These are phyloP conservation scores for Morpho achilles DNA, from an alignment of 2,888 invertebrate genomes.

Conservation along the genomic window DNA sequence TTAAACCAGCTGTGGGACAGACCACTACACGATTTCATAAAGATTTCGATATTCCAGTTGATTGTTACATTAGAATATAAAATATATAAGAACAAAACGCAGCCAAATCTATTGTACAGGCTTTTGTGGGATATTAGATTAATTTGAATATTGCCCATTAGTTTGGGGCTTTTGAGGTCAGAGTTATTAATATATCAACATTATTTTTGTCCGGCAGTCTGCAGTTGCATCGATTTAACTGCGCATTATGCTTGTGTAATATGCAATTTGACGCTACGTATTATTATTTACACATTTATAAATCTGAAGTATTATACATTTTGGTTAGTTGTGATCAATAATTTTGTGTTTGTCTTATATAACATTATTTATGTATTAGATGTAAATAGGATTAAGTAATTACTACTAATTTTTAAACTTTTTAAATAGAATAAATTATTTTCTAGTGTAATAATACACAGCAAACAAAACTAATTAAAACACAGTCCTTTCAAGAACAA, in stretches of 20 bases:
- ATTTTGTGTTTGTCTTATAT: too few species aligned
- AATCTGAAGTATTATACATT: background rate
- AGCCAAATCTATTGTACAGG: background rate
- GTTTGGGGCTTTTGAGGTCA: slow-evolving; percentile 6
- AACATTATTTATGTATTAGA: too few species aligned
- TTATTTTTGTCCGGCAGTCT: slow-evolving; percentile 9
- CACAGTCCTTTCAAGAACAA: too few species aligned
- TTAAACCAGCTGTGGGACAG: too few species aligned
- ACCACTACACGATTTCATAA: too few species aligned
- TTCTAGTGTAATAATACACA: too few species aligned
- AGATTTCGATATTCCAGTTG: too few species aligned
- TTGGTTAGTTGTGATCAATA: too few species aligned
- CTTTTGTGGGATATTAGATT: background rate
- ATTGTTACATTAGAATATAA: background rate
- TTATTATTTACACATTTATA: slow-evolving; percentile 2
- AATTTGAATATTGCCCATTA: slow-evolving; percentile 1
- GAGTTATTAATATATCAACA: slow-evolving; percentile 3
- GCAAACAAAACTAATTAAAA: too few species aligned
- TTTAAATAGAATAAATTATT: too few species aligned
- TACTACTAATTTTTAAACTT: too few species aligned
- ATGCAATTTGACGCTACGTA: background rate
- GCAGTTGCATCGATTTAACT: slow-evolving; percentile 3
- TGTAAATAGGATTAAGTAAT: too few species aligned
- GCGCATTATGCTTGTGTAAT: background rate
- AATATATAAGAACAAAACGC: background rate